Evolutionary conservation across 2,113 vertebrate species (phyloP).

Genomic region (Colius striatus): DNA sequence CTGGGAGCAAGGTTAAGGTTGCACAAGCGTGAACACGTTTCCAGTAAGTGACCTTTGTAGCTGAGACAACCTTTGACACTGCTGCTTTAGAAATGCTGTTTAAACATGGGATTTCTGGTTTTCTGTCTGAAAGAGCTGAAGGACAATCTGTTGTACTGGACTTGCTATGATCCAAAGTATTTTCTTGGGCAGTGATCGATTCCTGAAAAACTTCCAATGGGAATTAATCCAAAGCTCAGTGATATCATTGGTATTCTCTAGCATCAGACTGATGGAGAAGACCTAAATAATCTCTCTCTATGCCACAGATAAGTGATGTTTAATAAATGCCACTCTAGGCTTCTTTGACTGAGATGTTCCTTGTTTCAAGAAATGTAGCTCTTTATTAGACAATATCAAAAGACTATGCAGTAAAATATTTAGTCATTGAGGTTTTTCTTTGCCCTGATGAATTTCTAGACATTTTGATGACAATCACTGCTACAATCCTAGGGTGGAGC

Average conservation of each 20-base stretch:
- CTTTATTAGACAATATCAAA: neutral
- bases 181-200: conserved; percentile 4
- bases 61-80: neutral
- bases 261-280: neutral
- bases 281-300: neutral
- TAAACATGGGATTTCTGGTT: neutral
- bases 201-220: neutral
- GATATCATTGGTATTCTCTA: neutral
- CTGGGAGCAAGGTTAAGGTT: neutral
- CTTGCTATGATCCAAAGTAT: neutral
- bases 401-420: neutral
- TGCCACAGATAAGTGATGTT: neutral
- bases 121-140: neutral
- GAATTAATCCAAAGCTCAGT: neutral
- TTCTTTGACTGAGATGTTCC: neutral
- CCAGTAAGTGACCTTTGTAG: neutral
- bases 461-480: neutral
- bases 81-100: neutral
- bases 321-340: neutral
- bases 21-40: neutral
- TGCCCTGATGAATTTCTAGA: neutral
- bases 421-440: neutral
- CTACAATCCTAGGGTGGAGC: neutral
- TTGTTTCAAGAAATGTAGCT: neutral
- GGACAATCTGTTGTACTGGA: neutral